Conservation (phyloP, 1,140 invertebrate genomes). For the Zelostemma sp. region DNA sequence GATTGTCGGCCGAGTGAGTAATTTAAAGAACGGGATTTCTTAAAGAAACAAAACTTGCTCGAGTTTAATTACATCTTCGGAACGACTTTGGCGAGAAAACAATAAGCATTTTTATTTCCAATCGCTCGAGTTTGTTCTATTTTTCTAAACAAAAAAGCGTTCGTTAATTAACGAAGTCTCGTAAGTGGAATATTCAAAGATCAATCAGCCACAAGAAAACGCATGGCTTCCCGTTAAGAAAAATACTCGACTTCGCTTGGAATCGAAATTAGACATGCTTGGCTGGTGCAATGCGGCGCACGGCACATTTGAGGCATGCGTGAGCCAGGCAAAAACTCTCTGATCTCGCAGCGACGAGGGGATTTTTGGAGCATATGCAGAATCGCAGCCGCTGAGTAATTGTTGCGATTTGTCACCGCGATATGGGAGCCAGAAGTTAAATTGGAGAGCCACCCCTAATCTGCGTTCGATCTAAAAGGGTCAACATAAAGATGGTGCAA, state of each 20-base stretch:
- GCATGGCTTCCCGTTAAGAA: conserved; percentile 14
- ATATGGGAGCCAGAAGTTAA: conserved; percentile 49
- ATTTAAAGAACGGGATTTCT: conserved; percentile 36
- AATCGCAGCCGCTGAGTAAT: conserved; percentile 51
- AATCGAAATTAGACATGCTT: conserved; percentile 47
- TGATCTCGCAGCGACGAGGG: conserved; percentile 25
- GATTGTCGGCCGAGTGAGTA: conserved; percentile 35
- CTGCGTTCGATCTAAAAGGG: conserved; percentile 23
- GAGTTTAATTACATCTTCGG: conserved; percentile 37
- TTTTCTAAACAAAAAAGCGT: neutral
- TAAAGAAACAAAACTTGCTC: conserved; percentile 30
- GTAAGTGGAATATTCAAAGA: conserved; percentile 7
- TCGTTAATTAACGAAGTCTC: neutral
- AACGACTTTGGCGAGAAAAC: no score
- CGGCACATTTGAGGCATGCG: conserved; percentile 29
- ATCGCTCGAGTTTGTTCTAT: no score
- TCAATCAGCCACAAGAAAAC: conserved; percentile 21
- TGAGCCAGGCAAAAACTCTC: conserved; percentile 42
- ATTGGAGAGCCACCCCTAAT: conserved; percentile 50
- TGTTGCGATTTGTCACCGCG: conserved; percentile 61
- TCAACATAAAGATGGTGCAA: conserved; percentile 25
- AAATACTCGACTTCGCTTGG: conserved; percentile 14
- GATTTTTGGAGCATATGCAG: conserved; percentile 56
- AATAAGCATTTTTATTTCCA: no score
- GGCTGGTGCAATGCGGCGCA: conserved; percentile 33